A percentile compares a stretch with the other conserved stretches of the same genome.
Evolutionary conservation across 2,797 vertebrate genomes (phyloP).

Genomic region (Sternotherus odoratus): DNA sequence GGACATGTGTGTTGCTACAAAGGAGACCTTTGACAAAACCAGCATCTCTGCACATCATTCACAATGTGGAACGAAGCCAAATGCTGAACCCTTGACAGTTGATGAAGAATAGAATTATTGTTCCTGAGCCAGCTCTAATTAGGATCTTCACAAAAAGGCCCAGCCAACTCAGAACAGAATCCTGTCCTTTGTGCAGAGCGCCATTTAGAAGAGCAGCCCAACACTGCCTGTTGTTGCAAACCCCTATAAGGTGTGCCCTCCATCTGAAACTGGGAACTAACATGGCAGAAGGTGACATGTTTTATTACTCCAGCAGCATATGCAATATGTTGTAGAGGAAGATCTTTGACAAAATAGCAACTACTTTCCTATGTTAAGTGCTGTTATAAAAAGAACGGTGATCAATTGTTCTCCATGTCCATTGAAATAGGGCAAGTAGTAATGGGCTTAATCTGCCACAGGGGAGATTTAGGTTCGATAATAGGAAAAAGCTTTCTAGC

Average conservation of each 20-base stretch:
- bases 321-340: neutral
- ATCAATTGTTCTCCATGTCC: neutral
- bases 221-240: neutral
- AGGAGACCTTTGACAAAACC: neutral
- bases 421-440: neutral
- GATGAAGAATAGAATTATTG: too few species aligned
- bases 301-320: neutral
- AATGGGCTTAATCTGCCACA: neutral
- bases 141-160: neutral
- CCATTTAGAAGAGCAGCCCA: neutral
- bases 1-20: neutral
- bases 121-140: neutral
- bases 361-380: neutral
- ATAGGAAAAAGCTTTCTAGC: neutral
- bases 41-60: neutral
- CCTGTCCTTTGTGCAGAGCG: rapidly evolving
- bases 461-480: neutral
- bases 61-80: too few species aligned
- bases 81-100: too few species aligned
- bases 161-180: neutral
- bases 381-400: neutral
- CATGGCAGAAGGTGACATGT: neutral
- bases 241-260: neutral
- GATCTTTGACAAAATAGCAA: neutral
- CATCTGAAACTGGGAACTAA: neutral